Percentiles rank a stretch among this genome's conserved stretches.
phyloP scores from a whole-genome alignment of 2,797 vertebrate species.

The Channa striata region DNA sequence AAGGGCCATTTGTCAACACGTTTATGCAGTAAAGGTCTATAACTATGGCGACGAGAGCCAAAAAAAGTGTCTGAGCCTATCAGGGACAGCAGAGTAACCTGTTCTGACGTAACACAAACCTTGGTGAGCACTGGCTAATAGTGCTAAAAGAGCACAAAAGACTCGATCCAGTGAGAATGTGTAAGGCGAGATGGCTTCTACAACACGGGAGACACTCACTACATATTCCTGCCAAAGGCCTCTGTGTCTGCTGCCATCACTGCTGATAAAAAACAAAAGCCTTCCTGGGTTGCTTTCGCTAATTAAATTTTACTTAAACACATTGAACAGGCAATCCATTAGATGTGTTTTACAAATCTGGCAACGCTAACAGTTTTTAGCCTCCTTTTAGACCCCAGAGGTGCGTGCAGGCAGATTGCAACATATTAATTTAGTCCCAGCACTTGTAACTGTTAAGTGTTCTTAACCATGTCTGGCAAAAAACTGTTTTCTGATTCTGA shows the following conservation, averaged over 20 bases:
- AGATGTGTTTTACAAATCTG: constrained; percentile 58
- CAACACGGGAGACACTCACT: constrained; percentile 54
- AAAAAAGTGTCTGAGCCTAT: constrained; percentile 49
- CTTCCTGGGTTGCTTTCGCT: constrained; percentile 53
- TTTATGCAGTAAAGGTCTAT: constrained; percentile 83
- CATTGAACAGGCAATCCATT: constrained; percentile 62
- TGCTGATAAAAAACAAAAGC: constrained; percentile 55
- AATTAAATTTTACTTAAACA: constrained; percentile 67
- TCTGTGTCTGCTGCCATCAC: constrained; percentile 45
- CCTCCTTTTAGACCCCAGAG: constrained; percentile 59
- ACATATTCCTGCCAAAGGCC: constrained; percentile 62
- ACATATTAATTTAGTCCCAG: constrained; percentile 67
- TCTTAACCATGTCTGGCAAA: too few relatives aligned
- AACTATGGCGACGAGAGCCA: constrained; percentile 74
- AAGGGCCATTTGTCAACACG: constrained; percentile 88
- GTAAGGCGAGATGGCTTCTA: constrained; percentile 68
- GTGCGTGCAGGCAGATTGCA: constrained; percentile 61
- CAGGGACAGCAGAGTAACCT: constrained; percentile 50
- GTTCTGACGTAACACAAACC: constrained; percentile 55
- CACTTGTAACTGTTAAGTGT: too few relatives aligned
- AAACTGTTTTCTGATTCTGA: too few relatives aligned
- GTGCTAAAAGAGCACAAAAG: constrained; percentile 52
- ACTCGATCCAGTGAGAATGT: constrained; percentile 53
- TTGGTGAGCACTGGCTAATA: constrained; percentile 44
- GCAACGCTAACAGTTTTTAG: constrained; percentile 60